Base-by-base conservation (phyloP, 2,797 vertebrate species). In the Lindbergichthys nudifrons region DNA sequence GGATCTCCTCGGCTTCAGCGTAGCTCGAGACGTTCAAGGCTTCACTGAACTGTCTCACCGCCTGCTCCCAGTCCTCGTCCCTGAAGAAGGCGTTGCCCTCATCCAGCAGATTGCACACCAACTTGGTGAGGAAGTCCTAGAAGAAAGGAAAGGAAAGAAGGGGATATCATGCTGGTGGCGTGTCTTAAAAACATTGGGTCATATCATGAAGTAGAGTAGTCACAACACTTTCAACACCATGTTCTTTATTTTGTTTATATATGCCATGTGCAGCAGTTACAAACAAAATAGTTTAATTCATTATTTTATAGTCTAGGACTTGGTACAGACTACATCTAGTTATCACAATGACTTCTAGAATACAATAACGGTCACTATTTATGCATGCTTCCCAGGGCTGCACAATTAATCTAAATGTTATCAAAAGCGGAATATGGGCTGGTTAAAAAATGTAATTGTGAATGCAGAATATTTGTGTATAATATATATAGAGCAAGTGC, bases 61-160 rank as follows among this genome's bases (percentile, higher is more conserved):
- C 96, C 78, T 94, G 90, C 66, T 92, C 94, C 81, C 94, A 96
- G 83, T 96, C 91, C n/a, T 89, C 75, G 39, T 98, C 97, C 59
- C 88, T 91, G 90, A 97, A 97, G 46, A 95, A 90, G 30, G 95
- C 93, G 46, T 97, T 97, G 56, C 97, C 98, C 87, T 99, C 98
- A 0, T 96, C 95, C 2, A 98, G 95, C 64, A 99, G 90, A 88
- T 98, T 97, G 87, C 91, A 94, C 70, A 99, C 96, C 82, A 99
- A 89, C 85, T 95, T 95, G 81, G 96, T 96, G 84, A 98, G 90
- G 87, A 97, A 96, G 54, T 93, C 95, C 97, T 99, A 56, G 2
- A 16, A 9, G 30, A 19, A 10, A 2, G 19, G 13, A 41, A 41
- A 42, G 10, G 10, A 66, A 36, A 21, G 1, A 13, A 16, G 2